Percentiles rank a stretch among this genome's conserved stretches.
Evolutionary conservation across 2,113 vertebrate genomes (phyloP).

Genomic region (Rhinichthys klamathensis): DNA sequence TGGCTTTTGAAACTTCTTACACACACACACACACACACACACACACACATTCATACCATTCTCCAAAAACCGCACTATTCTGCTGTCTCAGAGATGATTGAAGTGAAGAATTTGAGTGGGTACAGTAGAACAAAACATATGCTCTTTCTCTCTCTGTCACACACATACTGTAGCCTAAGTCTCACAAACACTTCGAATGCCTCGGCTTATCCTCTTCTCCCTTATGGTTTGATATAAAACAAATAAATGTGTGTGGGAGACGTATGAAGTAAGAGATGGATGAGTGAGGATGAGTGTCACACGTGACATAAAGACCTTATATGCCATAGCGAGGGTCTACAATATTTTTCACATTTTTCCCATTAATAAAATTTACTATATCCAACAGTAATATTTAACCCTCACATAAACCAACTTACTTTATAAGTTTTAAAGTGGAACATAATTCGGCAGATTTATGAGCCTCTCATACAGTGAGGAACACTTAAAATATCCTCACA

Average conservation of each 20-base stretch:
- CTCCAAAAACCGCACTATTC: background rate
- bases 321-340: background rate
- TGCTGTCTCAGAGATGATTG: background rate
- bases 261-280: background rate
- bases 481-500: background rate
- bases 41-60: constrained; percentile 17
- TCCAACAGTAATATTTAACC: background rate
- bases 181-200: background rate
- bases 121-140: constrained; percentile 7
- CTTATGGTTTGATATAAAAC: background rate
- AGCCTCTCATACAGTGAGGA: background rate
- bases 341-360: background rate
- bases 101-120: constrained; percentile 23
- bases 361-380: background rate
- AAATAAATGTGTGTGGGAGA: background rate
- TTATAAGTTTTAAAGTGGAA: background rate
- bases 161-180: background rate
- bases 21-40: background rate
- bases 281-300: background rate
- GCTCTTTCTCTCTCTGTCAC: background rate
- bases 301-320: background rate
- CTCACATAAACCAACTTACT: background rate
- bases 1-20: background rate
- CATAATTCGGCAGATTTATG: background rate
- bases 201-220: background rate